A percentile compares a stretch with the other conserved stretches of the same genome.
phyloP scores from a whole-genome alignment of 2,113 vertebrate genomes.

The Chinchilla lanigera region DNA sequence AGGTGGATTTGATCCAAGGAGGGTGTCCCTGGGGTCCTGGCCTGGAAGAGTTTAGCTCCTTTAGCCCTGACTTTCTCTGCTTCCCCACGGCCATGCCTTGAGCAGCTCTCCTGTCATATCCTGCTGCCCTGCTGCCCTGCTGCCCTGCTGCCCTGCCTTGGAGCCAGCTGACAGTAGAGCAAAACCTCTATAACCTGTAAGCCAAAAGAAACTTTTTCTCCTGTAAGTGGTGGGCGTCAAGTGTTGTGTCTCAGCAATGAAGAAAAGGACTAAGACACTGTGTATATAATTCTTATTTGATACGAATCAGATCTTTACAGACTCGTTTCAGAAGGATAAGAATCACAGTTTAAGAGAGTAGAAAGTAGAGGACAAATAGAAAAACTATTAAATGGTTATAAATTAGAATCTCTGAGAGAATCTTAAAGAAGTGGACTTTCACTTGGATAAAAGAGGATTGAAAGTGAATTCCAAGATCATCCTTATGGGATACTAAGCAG shows the following conservation, averaged over 20 bases:
- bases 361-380: slow-evolving; percentile 35
- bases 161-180: not conserved
- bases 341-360: not conserved
- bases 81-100: not conserved
- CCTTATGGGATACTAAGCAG: not conserved
- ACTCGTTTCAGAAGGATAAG: not conserved
- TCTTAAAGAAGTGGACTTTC: slow-evolving; percentile 30
- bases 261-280: not conserved
- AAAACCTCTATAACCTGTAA: not conserved
- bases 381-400: not conserved
- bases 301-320: not conserved
- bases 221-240: not conserved
- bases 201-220: not conserved
- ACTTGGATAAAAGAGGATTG: slow-evolving; percentile 45
- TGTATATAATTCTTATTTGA: not conserved
- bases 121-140: not conserved
- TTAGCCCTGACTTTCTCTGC: not conserved
- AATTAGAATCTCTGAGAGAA: slow-evolving; percentile 16
- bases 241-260: not conserved
- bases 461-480: slow-evolving; percentile 29
- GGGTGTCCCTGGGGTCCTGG: not conserved
- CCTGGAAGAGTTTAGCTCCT: not conserved
- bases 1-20: not conserved
- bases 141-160: not conserved
- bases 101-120: not conserved